Percentiles rank a stretch among this genome's conserved stretches.
Evolutionary conservation across 2,113 vertebrate genomes (phyloP).

Genomic region (Upupa epops): DNA sequence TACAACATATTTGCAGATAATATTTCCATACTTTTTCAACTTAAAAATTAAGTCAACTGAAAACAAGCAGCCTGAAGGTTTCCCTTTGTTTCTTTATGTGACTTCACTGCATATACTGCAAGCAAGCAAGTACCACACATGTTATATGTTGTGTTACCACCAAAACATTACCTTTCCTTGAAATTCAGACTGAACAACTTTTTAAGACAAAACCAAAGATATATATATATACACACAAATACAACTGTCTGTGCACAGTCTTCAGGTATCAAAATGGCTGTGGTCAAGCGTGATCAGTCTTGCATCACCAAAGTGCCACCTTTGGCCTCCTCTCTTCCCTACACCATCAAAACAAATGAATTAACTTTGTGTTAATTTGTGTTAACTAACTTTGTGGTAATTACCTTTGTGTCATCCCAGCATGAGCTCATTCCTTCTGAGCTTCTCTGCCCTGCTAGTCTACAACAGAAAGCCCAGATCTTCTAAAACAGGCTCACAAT

Average conservation of each 20-base stretch:
- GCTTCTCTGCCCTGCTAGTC: neutral
- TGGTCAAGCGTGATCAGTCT: constrained; percentile 43
- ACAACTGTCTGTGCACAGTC: neutral
- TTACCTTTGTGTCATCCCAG: no score
- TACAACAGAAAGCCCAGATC: neutral
- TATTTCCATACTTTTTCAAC: neutral
- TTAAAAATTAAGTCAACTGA: neutral
- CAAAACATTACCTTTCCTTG: neutral
- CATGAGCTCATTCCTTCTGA: neutral
- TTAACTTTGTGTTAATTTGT: no score
- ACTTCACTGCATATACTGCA: neutral
- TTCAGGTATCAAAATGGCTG: neutral
- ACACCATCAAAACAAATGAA: neutral
- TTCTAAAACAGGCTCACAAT: constrained; percentile 24
- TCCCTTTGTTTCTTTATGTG: neutral
- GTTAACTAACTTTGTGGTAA: no score
- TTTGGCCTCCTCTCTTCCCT: neutral
- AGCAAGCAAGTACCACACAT: neutral
- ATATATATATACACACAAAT: neutral
- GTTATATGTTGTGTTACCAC: neutral
- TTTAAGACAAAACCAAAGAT: neutral
- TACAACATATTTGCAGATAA: neutral
- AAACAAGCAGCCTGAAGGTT: neutral
- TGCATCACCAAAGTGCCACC: neutral
- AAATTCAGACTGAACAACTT: neutral